phyloP scores from a whole-genome alignment of 2,888 invertebrate species.

The Mesorhabditis spiculigera region DNA sequence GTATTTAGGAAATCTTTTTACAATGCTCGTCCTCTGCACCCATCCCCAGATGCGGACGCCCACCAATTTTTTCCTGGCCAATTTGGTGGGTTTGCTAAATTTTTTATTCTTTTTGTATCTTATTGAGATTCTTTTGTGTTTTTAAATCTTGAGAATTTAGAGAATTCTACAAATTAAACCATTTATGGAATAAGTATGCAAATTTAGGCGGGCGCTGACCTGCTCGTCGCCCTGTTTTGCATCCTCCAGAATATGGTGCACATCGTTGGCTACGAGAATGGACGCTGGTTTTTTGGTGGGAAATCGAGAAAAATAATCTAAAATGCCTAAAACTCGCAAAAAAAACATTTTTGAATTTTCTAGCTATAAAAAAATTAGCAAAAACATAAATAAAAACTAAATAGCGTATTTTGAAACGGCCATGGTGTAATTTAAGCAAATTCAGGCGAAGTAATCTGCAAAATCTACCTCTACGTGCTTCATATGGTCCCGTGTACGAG shows the following conservation, averaged over 20 bases:
- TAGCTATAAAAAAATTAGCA: no score
- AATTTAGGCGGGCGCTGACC: slow-evolving; percentile 75
- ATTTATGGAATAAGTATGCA: no score
- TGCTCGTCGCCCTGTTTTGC: slow-evolving; percentile 87
- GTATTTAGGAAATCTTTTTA: slow-evolving; percentile 78
- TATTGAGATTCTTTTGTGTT: no score
- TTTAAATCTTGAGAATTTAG: not conserved
- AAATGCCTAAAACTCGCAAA: no score
- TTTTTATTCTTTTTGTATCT: no score
- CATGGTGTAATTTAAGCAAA: no score
- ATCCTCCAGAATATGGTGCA: slow-evolving; percentile 83
- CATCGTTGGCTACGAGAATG: slow-evolving; percentile 67
- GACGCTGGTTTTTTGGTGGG: slow-evolving; percentile 48
- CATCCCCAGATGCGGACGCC: slow-evolving; percentile 79
- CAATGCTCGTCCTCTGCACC: slow-evolving; percentile 78
- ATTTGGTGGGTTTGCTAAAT: slow-evolving; percentile 63
- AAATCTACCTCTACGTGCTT: slow-evolving; percentile 84
- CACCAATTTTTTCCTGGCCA: slow-evolving; percentile 86
- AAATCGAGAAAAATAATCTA: not conserved
- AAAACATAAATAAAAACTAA: no score
- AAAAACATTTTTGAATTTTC: no score
- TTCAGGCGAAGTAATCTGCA: slow-evolving; percentile 80
- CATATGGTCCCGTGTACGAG: slow-evolving; percentile 79
- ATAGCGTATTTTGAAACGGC: no score
- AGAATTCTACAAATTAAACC: no score